Evolutionary conservation across 2,797 vertebrate genomes (phyloP).

Genomic region (Micropoecilia bifurca): DNA sequence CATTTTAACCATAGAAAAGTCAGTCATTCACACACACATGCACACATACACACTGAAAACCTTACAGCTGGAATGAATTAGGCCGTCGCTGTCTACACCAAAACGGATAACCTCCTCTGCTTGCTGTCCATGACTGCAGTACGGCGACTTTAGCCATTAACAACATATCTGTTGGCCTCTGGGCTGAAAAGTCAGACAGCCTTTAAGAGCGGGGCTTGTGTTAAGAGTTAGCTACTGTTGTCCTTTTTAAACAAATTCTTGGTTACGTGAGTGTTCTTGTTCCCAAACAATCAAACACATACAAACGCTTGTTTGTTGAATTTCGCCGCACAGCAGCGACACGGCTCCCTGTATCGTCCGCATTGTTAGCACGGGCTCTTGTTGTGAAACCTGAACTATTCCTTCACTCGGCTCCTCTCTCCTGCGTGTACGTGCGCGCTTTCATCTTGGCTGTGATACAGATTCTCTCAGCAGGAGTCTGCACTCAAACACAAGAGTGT

Average conservation of each 20-base stretch:
- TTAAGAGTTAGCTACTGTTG: constrained; percentile 56
- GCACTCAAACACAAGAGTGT: background rate
- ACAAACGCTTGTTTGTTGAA: background rate
- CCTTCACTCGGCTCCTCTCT: constrained; percentile 4
- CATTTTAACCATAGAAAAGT: constrained; percentile 73
- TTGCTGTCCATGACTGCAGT: constrained; percentile 67
- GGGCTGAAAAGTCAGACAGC: constrained; percentile 61
- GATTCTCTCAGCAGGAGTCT: constrained; percentile 3
- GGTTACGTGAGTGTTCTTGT: constrained; percentile 3
- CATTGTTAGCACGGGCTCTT: constrained; percentile 16
- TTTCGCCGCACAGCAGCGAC: constrained; percentile 15
- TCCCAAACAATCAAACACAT: background rate
- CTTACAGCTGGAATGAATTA: constrained; percentile 84
- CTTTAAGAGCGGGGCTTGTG: constrained; percentile 60
- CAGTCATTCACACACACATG: constrained; percentile 30
- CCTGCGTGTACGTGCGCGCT: background rate
- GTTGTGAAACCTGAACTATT: constrained; percentile 33
- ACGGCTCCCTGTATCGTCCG: background rate
- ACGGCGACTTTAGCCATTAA: constrained; percentile 72
- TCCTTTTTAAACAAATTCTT: constrained; percentile 23
- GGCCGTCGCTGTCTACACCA: constrained; percentile 64
- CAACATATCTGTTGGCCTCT: constrained; percentile 64
- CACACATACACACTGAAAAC: constrained; percentile 11
- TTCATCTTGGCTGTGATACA: constrained; percentile 6
- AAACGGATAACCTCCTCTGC: constrained; percentile 76